phyloP scores from a whole-genome alignment of 2,888 invertebrate species.

The Siphlonurus alternatus region DNA sequence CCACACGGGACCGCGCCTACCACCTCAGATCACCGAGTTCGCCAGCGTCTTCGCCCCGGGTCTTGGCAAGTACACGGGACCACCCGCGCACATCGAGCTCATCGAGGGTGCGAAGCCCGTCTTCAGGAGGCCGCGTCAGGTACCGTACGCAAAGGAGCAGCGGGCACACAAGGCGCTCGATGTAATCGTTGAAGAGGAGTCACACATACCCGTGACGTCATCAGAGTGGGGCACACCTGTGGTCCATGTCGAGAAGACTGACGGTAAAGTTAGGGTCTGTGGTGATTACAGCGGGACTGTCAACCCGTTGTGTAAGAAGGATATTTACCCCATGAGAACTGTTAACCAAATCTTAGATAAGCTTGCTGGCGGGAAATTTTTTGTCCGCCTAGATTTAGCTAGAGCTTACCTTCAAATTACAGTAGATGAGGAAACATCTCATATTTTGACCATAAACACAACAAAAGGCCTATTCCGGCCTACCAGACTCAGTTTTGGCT shows the following conservation, averaged over 20 bases:
- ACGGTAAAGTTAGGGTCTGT: slow-evolving; percentile 14
- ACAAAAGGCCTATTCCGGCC: not conserved
- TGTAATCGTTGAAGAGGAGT: slow-evolving; percentile 10
- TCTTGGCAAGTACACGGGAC: slow-evolving; percentile 3
- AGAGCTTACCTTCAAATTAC: no score
- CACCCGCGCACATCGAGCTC: slow-evolving; percentile 7
- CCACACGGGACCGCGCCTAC: no score
- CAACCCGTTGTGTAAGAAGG: no score
- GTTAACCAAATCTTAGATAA: not conserved
- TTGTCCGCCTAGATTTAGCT: not conserved
- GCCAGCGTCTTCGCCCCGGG: not conserved
- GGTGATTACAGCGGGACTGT: slow-evolving; percentile 17
- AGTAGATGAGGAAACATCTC: no score
- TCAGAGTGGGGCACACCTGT: slow-evolving; percentile 15
- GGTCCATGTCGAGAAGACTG: slow-evolving; percentile 13
- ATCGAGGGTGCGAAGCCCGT: slow-evolving; percentile 11
- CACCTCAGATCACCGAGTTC: not conserved
- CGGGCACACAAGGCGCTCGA: slow-evolving; percentile 9
- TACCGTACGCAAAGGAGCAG: slow-evolving; percentile 11
- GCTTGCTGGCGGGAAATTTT: not conserved
- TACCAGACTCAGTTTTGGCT: not conserved
- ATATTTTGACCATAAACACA: no score
- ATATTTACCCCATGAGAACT: no score
- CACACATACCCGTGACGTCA: slow-evolving; percentile 11
- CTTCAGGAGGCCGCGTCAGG: slow-evolving; percentile 11